phyloP scores from a whole-genome alignment of 2,888 invertebrate species.

The Nasonovia ribisnigri region DNA sequence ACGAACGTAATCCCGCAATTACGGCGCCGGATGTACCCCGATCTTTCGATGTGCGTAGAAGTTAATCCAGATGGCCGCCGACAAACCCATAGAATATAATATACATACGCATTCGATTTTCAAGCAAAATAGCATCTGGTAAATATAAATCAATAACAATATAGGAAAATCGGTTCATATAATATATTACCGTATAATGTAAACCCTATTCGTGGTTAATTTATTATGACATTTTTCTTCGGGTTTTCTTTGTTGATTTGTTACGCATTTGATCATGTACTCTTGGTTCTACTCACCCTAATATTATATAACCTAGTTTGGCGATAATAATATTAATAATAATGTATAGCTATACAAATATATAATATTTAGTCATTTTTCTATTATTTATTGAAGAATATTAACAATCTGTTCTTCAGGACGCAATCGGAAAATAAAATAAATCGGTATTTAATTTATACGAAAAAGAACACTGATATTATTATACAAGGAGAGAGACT shows the following conservation, averaged over 20 bases:
- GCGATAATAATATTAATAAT: background rate
- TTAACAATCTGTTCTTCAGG: background rate
- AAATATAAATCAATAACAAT: background rate
- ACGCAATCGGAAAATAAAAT: background rate
- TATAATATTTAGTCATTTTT: background rate
- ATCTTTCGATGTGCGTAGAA: background rate
- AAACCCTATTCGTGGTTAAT: background rate
- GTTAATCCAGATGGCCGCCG: constrained; percentile 4
- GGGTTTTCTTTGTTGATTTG: background rate
- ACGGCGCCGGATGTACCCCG: background rate
- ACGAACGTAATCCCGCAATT: background rate
- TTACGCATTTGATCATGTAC: background rate
- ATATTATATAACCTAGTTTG: background rate
- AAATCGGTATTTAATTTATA: background rate
- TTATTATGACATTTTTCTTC: constrained; percentile 8
- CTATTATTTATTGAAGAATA: background rate
- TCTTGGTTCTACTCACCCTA: background rate
- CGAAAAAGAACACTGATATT: background rate
- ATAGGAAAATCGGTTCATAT: background rate
- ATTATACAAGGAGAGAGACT: background rate
- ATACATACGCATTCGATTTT: background rate
- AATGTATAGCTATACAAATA: too few relatives aligned
- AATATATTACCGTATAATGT: background rate
- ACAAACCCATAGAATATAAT: background rate
- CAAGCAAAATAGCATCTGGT: constrained; percentile 19